Conservation (phyloP, 2,888 invertebrate species). For the Luperina nickerlii region DNA sequence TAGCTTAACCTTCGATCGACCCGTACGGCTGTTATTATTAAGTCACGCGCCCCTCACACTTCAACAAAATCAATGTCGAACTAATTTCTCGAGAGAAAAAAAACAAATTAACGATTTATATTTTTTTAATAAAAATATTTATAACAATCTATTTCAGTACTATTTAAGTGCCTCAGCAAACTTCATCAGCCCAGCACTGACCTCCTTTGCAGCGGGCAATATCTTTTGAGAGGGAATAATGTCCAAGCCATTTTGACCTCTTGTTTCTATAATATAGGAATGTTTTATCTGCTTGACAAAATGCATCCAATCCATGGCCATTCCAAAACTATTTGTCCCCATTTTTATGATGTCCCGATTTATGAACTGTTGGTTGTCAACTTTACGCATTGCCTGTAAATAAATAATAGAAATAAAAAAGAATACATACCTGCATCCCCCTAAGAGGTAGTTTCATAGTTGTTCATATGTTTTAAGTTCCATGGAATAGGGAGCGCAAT, state of each 20-base stretch:
- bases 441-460: background rate
- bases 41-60: no score
- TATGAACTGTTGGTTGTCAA: background rate
- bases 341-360: slow-evolving; percentile 12
- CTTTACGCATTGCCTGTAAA: slow-evolving; percentile 50
- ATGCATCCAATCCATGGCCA: slow-evolving; percentile 50
- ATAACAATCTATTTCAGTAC: background rate
- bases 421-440: no score
- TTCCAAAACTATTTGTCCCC: slow-evolving; percentile 26
- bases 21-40: no score
- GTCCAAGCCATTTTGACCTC: slow-evolving; percentile 20
- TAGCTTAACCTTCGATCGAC: no score
- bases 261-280: slow-evolving; percentile 47
- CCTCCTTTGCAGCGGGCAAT: slow-evolving; percentile 34
- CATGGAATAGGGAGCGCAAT: no score
- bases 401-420: slow-evolving; percentile 12
- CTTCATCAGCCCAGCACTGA: slow-evolving; percentile 14
- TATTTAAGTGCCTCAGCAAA: slow-evolving; percentile 26
- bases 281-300: slow-evolving; percentile 4
- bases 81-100: background rate
- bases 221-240: slow-evolving; percentile 1
- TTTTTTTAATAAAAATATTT: background rate
- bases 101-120: background rate
- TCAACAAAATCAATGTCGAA: background rate
- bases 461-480: background rate